Evolutionary conservation across 1,140 invertebrate species (phyloP), one percentile per base, ranked within the genome.

Genomic region (Papilio dardanus): DNA sequence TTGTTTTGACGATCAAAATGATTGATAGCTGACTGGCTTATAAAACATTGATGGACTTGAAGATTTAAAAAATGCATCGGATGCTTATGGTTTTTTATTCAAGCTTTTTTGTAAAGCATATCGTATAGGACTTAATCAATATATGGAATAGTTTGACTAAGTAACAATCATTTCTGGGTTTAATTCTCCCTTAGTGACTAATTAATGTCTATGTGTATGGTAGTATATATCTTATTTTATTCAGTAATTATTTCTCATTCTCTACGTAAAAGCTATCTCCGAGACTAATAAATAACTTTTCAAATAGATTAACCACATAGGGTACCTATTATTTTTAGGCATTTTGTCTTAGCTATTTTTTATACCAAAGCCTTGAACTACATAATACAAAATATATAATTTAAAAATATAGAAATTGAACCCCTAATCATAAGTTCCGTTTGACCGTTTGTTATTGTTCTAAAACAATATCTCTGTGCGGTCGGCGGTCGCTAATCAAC

Each of bases 401-500:
- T 21, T 7, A 3, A 50, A 5, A 50, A 50, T 50, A 2, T 8
- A 40, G 10, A 58, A 35, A 68, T 24, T n/a, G 66, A 68, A 68
- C 35, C 66, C 19, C 8, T 19, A 40, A 40, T 21, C 21, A 37
- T 40, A 35, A 68, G 21, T 40, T 14, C 31, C 66, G 35, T 37
- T 28, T 19, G 24, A 33, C 8, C 19, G 10, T 68, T 68, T 68
- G 10, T 37, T 35, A 24, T 68, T 37, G 66, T 68, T 35, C 66
- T 69, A 69, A 69, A 69, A 37, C 67, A 69, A 69, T 69, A 69
- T 33, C 62, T 31, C 19, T 16, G 24, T 40, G 35, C 67, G 67
- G 67, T 69, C 67, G 69, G 67, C 66, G 31, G 66, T 42, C 67
- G 75, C 68, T 10, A 80, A 77, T 82, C 77, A 82, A 79, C 50